Percentiles rank a stretch among this genome's conserved stretches.
phyloP scores from a whole-genome alignment of 2,888 invertebrate species.

The Microctonus aethiopoides region DNA sequence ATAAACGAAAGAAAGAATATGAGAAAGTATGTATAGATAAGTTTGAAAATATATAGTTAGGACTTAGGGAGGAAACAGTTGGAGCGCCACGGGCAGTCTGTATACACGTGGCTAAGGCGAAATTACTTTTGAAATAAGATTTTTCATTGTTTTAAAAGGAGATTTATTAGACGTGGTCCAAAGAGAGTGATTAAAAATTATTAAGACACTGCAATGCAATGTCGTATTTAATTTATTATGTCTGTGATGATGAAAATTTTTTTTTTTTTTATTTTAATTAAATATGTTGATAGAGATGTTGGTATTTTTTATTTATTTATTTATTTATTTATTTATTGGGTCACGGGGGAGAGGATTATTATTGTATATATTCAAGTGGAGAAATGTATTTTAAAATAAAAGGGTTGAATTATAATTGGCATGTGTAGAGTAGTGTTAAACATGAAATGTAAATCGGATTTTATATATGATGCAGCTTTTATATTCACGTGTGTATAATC shows the following conservation, averaged over 20 bases:
- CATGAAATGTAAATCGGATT: not conserved
- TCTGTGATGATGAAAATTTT: not conserved
- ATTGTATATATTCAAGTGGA: too few relatives aligned
- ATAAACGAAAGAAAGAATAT: not conserved
- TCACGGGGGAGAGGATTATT: too few relatives aligned
- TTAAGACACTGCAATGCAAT: not conserved
- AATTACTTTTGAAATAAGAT: conserved; percentile 11
- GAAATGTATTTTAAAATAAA: not conserved
- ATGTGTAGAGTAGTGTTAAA: too few relatives aligned
- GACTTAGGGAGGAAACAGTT: not conserved
- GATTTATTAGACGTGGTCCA: not conserved
- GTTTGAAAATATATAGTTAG: not conserved
- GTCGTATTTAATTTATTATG: not conserved
- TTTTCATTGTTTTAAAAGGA: not conserved
- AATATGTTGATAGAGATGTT: too few relatives aligned
- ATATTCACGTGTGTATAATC: not conserved
- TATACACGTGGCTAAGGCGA: not conserved
- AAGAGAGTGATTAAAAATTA: not conserved
- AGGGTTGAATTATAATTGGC: too few relatives aligned
- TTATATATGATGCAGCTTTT: not conserved
- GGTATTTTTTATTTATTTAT: not conserved
- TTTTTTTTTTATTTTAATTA: too few relatives aligned
- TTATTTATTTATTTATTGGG: not conserved
- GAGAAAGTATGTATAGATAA: not conserved
- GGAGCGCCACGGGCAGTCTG: conserved; percentile 4